Evolutionary conservation across 1,140 invertebrate genomes (phyloP), one percentile per base, ranked within the genome.

Genomic region (Oscheius sp.): DNA sequence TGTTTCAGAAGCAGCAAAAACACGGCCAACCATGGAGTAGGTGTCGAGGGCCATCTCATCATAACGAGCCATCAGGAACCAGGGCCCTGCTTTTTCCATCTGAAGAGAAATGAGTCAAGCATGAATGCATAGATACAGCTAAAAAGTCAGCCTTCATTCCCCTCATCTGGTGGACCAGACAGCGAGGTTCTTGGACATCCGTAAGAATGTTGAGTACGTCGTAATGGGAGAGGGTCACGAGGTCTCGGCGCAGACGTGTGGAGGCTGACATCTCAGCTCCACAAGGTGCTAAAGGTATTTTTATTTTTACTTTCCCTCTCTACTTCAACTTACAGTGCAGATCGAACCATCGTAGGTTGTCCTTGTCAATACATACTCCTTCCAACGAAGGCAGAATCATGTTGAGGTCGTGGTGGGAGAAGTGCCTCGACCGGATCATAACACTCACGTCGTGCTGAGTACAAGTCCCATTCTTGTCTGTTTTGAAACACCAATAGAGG

Each of bases 341-440:
- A 68, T 74, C 72, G 45, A 74, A 74, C 72, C 72, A 74, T 59
- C 72, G 46, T n/a, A 74, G 55, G 38, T 38, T 52, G 31, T 61
- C 52, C 29, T 42, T 28, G 31, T 66, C 38, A 36, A 74, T 67
- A 32, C 72, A 74, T 2, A 67, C 63, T 62, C 52, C 61, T 7
- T 74, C 72, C 34, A 74, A 46, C 32, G 68, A 67, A 1, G 72
- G 72, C 1, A 68, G n/a, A 23, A 74, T 66, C 55, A 74, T 66
- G 34, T 49, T 45, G 32, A 74, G 29, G 58, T 74, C 72, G 36
- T 74, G 68, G n/a, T 59, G 72, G 4, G 64, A 61, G 34, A 74
- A 66, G 28, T 74, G 55, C 18, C 72, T 46, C 29, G 59, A 65
- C 7, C 72, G 72, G 3, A 74, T 36, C 52, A 74, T 58, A 31